These are phyloP conservation scores for Hanleya hanleyi DNA, from an alignment of 2,888 invertebrate species.

Conservation along the genomic window DNA sequence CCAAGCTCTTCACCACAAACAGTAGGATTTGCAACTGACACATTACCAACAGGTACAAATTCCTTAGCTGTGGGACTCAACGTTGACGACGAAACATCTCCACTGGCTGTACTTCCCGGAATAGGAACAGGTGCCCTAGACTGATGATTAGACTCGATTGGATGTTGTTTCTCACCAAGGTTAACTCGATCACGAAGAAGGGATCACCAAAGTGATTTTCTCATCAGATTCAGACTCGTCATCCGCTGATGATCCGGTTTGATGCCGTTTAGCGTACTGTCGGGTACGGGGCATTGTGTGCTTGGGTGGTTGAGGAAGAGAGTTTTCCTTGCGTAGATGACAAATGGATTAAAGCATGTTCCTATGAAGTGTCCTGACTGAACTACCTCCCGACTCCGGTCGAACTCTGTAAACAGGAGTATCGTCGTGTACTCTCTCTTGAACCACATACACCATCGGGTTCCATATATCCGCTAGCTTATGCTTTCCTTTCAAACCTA, in stretches of 20 bases:
- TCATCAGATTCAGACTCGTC: not conserved
- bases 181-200: too few relatives aligned
- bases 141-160: too few relatives aligned
- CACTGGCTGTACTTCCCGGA: too few relatives aligned
- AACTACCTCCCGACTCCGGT: not conserved
- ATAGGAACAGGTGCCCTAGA: too few relatives aligned
- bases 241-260: not conserved
- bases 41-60: too few relatives aligned
- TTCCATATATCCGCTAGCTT: slow-evolving; percentile 29
- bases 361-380: not conserved
- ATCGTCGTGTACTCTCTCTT: slow-evolving; percentile 8
- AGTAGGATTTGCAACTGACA: too few relatives aligned
- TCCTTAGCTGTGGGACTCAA: too few relatives aligned
- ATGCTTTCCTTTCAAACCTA: slow-evolving; percentile 21
- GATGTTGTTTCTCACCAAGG: too few relatives aligned
- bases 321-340: not conserved
- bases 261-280: not conserved
- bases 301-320: not conserved
- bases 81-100: too few relatives aligned
- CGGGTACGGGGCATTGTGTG: not conserved
- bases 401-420: slow-evolving; percentile 13
- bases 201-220: too few relatives aligned
- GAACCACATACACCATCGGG: slow-evolving; percentile 14
- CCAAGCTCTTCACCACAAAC: too few relatives aligned
- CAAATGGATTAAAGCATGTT: not conserved